Evolutionary conservation across 2,113 vertebrate genomes (phyloP), one percentile per base, ranked within the genome.

Genomic region (Semnornis frantzii): DNA sequence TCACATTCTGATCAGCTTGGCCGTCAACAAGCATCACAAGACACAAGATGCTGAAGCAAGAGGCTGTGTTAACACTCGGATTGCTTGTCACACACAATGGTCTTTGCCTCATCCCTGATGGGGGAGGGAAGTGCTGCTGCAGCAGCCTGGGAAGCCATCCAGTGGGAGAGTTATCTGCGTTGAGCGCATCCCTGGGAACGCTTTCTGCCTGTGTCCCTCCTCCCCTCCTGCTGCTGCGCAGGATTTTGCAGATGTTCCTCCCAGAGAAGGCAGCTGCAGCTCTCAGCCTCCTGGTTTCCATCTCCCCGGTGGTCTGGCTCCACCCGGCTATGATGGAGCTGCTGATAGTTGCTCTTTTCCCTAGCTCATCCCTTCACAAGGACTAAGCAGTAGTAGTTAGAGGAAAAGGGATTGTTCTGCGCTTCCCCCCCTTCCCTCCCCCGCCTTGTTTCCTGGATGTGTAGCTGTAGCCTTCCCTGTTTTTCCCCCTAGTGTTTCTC

Each of bases 171-270:
- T 81, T 93, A 82, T 94, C 85, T 88, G 39, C 71, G 54, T 34
- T 42, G 55, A 91, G 69, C 5, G 7, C 87, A 59, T 94, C 94
- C 79, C 82, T 94, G 95, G 91, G 91, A 96, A 92, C 1, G 0
- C 39, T 92, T 9, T 3, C 66, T 88, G 90, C 74, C 75, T 84
- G 44, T 93, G 87, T 85, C 91, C 89, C 85, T 91, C 93, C 93
- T 94, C 93, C 93, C 27, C 62, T 81, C 65, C 73, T 78, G 87
- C 82, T 3, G 37, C 64, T 21, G 39, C 28, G 5, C 87, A 63
- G 92, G 57, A 58, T 94, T 93, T 90, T 2, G 2, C 93, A 95
- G 96, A 96, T 96, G 96, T 97, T 97, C 76, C 82, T 95, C 82
- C 82, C 54, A 15, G 87, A 80, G 82, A 65, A 94, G 87, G 92